Percentiles rank a stretch among this genome's conserved stretches.
phyloP scores from a whole-genome alignment of 2,797 vertebrate genomes.

The Phoxinus dragarum region DNA sequence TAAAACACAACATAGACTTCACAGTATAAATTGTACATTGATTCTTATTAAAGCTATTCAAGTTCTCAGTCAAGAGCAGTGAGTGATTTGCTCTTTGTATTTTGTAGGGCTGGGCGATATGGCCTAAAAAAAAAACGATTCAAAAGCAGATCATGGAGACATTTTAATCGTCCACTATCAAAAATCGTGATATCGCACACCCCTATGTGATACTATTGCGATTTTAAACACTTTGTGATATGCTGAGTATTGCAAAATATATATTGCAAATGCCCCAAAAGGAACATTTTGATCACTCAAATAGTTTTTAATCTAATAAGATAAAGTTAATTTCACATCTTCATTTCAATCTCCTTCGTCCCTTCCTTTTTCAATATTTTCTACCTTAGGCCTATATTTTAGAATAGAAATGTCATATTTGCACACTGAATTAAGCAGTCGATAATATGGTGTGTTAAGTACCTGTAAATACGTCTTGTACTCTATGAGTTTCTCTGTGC shows the following conservation, averaged over 20 bases:
- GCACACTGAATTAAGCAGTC: background rate
- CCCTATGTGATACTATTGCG: background rate
- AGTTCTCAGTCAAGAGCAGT: too few relatives aligned
- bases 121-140: too few relatives aligned
- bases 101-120: too few relatives aligned
- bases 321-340: background rate
- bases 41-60: too few relatives aligned
- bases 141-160: too few relatives aligned
- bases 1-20: too few relatives aligned
- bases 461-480: constrained; percentile 97
- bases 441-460: background rate
- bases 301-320: too few relatives aligned
- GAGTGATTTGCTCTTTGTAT: too few relatives aligned
- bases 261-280: background rate
- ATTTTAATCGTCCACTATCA: too few relatives aligned
- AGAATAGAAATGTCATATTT: background rate
- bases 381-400: background rate
- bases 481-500: constrained; percentile 95
- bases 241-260: background rate
- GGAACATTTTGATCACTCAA: background rate
- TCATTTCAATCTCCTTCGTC: background rate
- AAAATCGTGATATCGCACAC: too few relatives aligned
- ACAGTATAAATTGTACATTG: too few relatives aligned
- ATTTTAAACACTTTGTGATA: background rate
- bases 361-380: background rate